Evolutionary conservation across 2,888 invertebrate species (phyloP).

Genomic region (Heliconius aoede): DNA sequence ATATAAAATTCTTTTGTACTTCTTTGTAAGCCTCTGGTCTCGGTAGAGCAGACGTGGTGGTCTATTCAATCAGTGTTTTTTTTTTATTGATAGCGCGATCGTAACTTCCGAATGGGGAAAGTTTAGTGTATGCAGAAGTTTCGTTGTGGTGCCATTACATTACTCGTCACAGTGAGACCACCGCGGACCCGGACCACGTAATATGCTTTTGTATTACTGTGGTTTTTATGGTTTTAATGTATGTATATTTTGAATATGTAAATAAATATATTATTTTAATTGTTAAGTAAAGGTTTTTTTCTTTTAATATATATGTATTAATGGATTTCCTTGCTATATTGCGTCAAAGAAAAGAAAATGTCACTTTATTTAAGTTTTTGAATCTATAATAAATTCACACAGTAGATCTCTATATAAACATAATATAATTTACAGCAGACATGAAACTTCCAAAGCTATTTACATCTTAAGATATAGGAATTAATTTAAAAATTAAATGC

Average conservation of each 20-base stretch:
- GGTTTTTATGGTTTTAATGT: conserved; percentile 3
- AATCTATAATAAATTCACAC: too few relatives aligned
- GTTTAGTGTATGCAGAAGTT: conserved; percentile 46
- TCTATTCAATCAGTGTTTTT: conserved; percentile 48
- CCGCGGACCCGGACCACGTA: conserved; percentile 35
- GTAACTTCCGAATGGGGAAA: conserved; percentile 48
- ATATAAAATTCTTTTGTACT: conserved; percentile 12
- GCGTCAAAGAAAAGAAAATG: too few relatives aligned
- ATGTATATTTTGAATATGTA: not conserved
- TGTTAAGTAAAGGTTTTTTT: too few relatives aligned
- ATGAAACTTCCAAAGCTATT: too few relatives aligned
- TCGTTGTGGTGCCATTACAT: conserved; percentile 44
- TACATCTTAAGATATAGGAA: not conserved
- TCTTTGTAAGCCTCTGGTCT: conserved; percentile 23
- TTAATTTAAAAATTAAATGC: not conserved
- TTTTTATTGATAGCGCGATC: conserved; percentile 48
- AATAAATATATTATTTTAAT: too few relatives aligned
- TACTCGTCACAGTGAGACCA: conserved; percentile 31
- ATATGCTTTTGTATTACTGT: conserved; percentile 36
- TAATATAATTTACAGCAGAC: too few relatives aligned
- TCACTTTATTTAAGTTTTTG: too few relatives aligned
- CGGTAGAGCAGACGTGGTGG: conserved; percentile 39
- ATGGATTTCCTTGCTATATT: too few relatives aligned
- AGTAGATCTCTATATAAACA: too few relatives aligned
- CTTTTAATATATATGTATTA: too few relatives aligned